Evolutionary conservation across 2,888 invertebrate genomes (phyloP), one percentile per base, ranked within the genome.

Genomic region (Orchesellides sinensis): DNA sequence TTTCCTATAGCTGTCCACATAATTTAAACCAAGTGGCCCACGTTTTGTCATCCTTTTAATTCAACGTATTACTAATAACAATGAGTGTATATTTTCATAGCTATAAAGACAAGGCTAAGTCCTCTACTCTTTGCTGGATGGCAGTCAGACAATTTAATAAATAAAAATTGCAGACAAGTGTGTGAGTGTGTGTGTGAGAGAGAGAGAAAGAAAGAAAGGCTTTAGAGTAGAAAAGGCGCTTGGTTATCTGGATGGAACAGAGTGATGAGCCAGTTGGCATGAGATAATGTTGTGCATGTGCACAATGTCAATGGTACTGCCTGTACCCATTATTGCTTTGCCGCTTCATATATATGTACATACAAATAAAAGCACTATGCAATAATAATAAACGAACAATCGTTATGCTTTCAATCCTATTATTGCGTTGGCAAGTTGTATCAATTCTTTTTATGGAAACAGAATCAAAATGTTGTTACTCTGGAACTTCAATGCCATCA

Each of bases 141-240:
- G 56, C 66, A 66, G 45, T 54, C 77, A 77, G 47, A 59, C 45
- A 49, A 69, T 40, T 69, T 49, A 69, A 78, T 78, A 78, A 78
- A 69, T 78, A 77, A 75, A 68, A 69, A 77, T n/a, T 61, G 69
- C 25, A 78, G 68, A 63, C 78, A 78, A 78, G 78, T 69, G 78
- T 69, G 47, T 54, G 66, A 21, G 17, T 52, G 72, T 0, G 47
- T n/a, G n/a, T n/a, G n/a, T 69, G 47, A 65, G 66, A 21, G 17
- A 65, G 72, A 0, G 47, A 6, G 35, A 10, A 32, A 65, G 66
- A 21, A 12, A 65, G 72, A 0, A 29, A 6, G 35, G 14, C 27
- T 54, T 19, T 52, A 49, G 47, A 12, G 49, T 74, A 49, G n/a
- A 69, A 69, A 29, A 72, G 56, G 72, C 56, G 45, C 59, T 72